Conservation (phyloP, 1,140 invertebrate genomes). For the Drosophila miranda region DNA sequence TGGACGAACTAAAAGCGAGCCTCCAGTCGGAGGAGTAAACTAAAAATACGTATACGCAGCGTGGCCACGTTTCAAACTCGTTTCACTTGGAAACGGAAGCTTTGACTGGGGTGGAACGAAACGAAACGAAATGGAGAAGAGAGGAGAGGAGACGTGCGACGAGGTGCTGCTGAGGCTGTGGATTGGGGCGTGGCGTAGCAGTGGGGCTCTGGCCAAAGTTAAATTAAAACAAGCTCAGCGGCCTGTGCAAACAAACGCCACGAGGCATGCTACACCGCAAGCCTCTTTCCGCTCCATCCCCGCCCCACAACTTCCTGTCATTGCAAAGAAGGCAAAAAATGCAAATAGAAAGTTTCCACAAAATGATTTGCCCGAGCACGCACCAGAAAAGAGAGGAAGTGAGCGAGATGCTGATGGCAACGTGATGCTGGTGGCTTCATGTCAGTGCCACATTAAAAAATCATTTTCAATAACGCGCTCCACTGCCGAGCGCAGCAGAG, state of each 20-base stretch:
- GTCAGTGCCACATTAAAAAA: constrained; percentile 73
- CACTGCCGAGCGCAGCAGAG: constrained; percentile 29
- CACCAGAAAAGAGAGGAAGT: neutral
- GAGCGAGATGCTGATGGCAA: neutral
- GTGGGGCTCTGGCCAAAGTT: constrained; percentile 35
- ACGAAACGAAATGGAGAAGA: constrained; percentile 1
- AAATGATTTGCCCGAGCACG: constrained; percentile 60
- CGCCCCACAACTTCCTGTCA: neutral
- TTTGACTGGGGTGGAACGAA: neutral
- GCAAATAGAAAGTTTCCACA: constrained; percentile 64
- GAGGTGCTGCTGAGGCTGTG: too few relatives aligned
- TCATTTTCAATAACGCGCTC: constrained; percentile 78
- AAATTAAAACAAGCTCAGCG: constrained; percentile 59
- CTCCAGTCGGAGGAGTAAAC: constrained; percentile 24
- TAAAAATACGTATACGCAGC: constrained; percentile 48
- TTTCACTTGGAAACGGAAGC: too few relatives aligned
- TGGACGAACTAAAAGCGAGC: neutral
- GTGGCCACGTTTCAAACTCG: constrained; percentile 10
- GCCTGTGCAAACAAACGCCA: constrained; percentile 46
- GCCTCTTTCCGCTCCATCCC: too few relatives aligned
- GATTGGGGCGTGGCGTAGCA: constrained; percentile 7
- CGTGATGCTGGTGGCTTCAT: constrained; percentile 15
- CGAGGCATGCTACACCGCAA: constrained; percentile 3
- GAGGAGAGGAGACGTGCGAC: neutral
- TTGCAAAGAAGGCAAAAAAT: constrained; percentile 33